A percentile compares a stretch with the other conserved stretches of the same genome.
phyloP scores from a whole-genome alignment of 2,888 invertebrate genomes.

The Uloborus plumipes region DNA sequence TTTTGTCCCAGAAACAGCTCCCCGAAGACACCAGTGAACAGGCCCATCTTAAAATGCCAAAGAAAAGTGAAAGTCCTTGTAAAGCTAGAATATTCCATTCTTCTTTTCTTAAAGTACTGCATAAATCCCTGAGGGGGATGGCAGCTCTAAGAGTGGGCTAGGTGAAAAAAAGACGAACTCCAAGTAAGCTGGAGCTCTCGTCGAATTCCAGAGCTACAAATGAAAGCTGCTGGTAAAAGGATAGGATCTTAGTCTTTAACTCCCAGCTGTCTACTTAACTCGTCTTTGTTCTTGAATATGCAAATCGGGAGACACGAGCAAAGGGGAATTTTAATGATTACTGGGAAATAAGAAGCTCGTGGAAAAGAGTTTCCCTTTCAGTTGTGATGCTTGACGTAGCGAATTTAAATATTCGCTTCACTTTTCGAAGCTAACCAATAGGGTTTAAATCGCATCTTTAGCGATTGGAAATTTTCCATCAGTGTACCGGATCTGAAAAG shows the following conservation, averaged over 20 bases:
- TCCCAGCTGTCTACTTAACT: conserved; percentile 64
- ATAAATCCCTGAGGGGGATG: conserved; percentile 47
- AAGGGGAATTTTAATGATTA: conserved; percentile 62
- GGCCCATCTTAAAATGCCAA: conserved; percentile 57
- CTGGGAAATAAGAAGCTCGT: conserved; percentile 60
- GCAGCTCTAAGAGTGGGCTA: conserved; percentile 34
- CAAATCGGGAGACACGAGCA: conserved; percentile 59
- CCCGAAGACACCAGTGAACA: conserved; percentile 35
- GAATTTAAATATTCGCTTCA: conserved; percentile 62
- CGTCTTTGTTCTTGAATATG: conserved; percentile 63
- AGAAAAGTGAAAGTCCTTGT: conserved; percentile 59
- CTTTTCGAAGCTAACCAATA: conserved; percentile 55
- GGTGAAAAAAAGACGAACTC: conserved; percentile 30
- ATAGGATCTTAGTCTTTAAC: conserved; percentile 56
- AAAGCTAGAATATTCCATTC: conserved; percentile 60
- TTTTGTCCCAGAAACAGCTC: conserved; percentile 24
- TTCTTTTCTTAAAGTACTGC: conserved; percentile 61
- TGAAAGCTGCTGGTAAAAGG: conserved; percentile 60
- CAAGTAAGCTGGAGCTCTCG: conserved; percentile 42
- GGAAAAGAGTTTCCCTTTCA: conserved; percentile 47
- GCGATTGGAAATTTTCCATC: conserved; percentile 58
- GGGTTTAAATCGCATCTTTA: conserved; percentile 58
- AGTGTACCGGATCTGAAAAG: conserved; percentile 35
- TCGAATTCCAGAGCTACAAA: conserved; percentile 56
- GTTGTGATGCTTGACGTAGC: conserved; percentile 56